phyloP scores from a whole-genome alignment of 1,140 invertebrate genomes.

The Rhizoglyphus robini region DNA sequence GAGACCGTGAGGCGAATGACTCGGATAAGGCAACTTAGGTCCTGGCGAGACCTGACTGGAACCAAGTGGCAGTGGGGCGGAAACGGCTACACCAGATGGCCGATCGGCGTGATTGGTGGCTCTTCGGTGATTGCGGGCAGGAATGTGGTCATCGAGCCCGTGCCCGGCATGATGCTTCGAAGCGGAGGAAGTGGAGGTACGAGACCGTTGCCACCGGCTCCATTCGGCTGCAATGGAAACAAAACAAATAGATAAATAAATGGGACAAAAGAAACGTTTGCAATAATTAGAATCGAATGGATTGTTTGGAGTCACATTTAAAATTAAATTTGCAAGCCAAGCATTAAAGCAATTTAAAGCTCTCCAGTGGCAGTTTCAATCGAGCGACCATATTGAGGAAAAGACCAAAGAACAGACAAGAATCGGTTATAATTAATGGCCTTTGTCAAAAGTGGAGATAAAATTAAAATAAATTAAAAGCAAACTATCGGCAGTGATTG shows the following conservation, averaged over 20 bases:
- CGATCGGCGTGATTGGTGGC: conserved; percentile 12
- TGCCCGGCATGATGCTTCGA: conserved; percentile 12
- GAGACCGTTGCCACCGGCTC: neutral
- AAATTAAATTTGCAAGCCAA: neutral
- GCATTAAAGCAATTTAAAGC: neutral
- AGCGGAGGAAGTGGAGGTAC: conserved; percentile 22
- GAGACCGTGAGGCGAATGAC: too few species aligned
- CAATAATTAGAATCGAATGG: neutral
- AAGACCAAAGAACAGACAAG: neutral
- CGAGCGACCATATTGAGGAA: neutral
- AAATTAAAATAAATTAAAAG: conserved; percentile 16
- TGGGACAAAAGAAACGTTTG: neutral
- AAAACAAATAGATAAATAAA: neutral
- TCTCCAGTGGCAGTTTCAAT: neutral
- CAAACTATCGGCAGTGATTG: neutral
- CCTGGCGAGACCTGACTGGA: too few species aligned
- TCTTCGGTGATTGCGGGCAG: conserved; percentile 21
- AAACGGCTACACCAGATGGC: conserved; percentile 20
- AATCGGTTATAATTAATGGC: conserved; percentile 9
- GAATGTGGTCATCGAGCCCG: conserved; percentile 16
- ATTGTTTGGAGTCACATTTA: neutral
- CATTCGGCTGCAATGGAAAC: neutral
- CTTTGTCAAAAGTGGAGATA: conserved; percentile 9
- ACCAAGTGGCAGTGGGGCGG: too few species aligned
- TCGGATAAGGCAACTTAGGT: too few species aligned